Evolutionary conservation across 1,140 invertebrate species (phyloP).

Genomic region (Anthonomus grandis): DNA sequence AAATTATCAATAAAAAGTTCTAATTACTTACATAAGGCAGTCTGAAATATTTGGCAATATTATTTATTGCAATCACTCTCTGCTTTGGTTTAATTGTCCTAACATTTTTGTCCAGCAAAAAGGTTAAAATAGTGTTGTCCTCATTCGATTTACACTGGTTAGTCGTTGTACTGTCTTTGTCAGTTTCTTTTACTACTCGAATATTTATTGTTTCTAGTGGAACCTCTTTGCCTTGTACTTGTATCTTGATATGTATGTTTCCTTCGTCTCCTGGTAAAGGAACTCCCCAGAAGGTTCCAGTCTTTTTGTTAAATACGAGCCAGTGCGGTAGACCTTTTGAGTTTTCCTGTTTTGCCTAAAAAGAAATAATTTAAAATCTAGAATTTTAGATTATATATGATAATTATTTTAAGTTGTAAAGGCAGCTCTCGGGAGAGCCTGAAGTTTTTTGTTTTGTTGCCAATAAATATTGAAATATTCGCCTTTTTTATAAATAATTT

Average conservation of each 20-base stretch:
- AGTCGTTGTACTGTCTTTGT: conserved; percentile 18
- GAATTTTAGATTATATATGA: neutral
- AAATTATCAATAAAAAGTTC: conserved; percentile 3
- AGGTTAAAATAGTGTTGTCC: conserved; percentile 46
- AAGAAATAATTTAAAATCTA: no score
- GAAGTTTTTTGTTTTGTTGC: no score
- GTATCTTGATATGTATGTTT: conserved; percentile 29
- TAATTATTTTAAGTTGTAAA: neutral
- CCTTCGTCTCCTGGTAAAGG: conserved; percentile 39
- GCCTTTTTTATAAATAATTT: no score
- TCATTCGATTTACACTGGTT: conserved; percentile 37
- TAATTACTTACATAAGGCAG: conserved; percentile 52
- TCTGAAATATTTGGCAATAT: conserved; percentile 54
- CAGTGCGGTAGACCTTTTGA: conserved; percentile 40
- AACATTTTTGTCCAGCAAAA: conserved; percentile 52
- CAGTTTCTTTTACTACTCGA: neutral
- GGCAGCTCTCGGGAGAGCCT: no score
- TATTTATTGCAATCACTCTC: conserved; percentile 53
- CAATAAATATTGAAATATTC: no score
- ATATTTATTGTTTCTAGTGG: no score
- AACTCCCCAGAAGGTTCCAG: conserved; percentile 43
- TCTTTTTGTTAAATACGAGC: conserved; percentile 44
- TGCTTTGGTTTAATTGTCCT: conserved; percentile 51
- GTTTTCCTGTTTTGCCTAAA: conserved; percentile 40
- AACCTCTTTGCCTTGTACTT: conserved; percentile 13